Evolutionary conservation across 2,113 vertebrate species (phyloP).

Genomic region (Neodontobutis hainanensis): DNA sequence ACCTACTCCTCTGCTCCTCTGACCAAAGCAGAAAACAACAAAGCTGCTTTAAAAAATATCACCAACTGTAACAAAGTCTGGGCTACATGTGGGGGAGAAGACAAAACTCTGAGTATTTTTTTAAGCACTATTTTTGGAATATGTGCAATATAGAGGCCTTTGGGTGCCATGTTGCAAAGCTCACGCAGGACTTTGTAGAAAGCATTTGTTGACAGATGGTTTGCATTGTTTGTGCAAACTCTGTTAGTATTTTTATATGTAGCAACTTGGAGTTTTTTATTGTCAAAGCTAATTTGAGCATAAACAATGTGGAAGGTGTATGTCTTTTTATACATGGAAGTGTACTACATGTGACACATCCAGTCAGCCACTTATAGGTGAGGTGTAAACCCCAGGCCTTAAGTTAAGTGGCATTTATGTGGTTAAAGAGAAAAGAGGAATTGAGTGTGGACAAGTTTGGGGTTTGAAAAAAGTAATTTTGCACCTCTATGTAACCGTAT

Average conservation of each 20-base stretch:
- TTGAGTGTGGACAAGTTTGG: too few species aligned
- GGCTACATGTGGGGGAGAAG: constrained; percentile 10
- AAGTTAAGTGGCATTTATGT: too few species aligned
- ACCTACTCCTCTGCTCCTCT: constrained; percentile 13
- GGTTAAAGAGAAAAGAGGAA: too few species aligned
- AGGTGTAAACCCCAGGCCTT: too few species aligned
- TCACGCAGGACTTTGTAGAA: background rate
- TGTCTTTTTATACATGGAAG: too few species aligned
- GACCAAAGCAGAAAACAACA: background rate
- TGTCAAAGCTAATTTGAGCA: too few species aligned
- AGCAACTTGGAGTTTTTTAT: background rate
- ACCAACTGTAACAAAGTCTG: constrained; percentile 3
- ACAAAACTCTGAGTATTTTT: background rate
- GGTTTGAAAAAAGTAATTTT: too few species aligned
- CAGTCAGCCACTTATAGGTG: too few species aligned
- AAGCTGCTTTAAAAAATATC: constrained; percentile 14
- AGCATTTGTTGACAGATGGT: background rate
- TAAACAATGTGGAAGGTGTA: too few species aligned
- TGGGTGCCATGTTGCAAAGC: background rate
- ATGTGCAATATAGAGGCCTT: background rate
- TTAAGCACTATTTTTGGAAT: background rate
- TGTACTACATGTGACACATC: too few species aligned
- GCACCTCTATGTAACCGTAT: too few species aligned
- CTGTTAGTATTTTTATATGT: background rate
- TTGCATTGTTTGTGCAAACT: background rate